Percentiles rank a stretch among this genome's conserved stretches.
phyloP scores from a whole-genome alignment of 2,888 invertebrate genomes.

The Piscicola geometra region DNA sequence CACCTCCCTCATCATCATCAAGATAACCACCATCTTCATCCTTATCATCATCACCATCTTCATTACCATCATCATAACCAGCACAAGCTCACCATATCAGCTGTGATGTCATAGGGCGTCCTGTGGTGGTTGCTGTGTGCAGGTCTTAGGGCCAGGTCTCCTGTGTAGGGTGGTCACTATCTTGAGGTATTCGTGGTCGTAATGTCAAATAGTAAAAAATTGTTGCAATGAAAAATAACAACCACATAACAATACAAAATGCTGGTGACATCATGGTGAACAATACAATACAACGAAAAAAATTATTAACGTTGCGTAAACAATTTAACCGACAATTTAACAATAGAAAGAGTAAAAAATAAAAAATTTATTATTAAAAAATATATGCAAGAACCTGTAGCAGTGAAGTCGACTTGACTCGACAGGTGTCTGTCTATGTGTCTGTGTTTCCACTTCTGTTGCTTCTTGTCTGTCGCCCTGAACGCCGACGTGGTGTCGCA shows the following conservation, averaged over 20 bases:
- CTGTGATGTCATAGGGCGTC: not conserved
- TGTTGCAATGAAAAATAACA: no score
- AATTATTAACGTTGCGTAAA: no score
- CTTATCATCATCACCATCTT: constrained; percentile 34
- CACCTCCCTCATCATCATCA: constrained; percentile 36
- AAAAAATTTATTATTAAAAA: not conserved
- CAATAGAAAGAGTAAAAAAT: not conserved
- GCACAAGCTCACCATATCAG: not conserved
- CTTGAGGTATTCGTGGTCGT: no score
- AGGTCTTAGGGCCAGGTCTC: no score
- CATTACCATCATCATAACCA: constrained; percentile 15
- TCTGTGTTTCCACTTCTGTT: constrained; percentile 38
- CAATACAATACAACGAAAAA: no score
- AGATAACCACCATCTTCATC: constrained; percentile 40
- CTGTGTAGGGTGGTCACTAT: no score
- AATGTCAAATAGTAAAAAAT: no score
- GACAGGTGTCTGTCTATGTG: constrained; percentile 38
- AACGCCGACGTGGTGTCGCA: not conserved
- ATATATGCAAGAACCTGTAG: not conserved
- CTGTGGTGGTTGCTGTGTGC: not conserved
- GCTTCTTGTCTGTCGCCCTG: constrained; percentile 19
- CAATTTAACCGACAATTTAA: no score
- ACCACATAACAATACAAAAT: no score
- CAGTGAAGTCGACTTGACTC: constrained; percentile 23
- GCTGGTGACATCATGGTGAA: no score